Conservation (phyloP, 1,140 invertebrate genomes). For the Neodiprion pinetum region DNA sequence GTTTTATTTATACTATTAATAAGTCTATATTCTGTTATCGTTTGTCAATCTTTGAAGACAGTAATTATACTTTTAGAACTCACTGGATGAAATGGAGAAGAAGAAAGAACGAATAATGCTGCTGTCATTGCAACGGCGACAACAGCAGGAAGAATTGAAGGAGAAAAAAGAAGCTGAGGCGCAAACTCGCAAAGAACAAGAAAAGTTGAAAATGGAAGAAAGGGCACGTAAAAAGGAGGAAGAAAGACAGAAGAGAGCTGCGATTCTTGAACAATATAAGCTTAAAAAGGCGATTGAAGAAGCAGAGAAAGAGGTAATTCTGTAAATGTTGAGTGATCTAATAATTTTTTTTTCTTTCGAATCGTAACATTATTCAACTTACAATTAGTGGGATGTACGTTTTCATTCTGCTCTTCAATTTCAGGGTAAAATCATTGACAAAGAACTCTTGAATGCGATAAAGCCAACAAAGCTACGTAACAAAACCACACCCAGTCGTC, state of each 20-base stretch:
- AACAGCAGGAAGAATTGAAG: conserved; percentile 88
- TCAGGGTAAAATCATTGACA: conserved; percentile 79
- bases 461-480: conserved; percentile 69
- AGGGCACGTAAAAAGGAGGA: conserved; percentile 88
- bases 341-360: conserved; percentile 22
- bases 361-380: neutral
- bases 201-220: conserved; percentile 86
- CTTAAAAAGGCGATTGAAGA: conserved; percentile 94
- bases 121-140: conserved; percentile 83
- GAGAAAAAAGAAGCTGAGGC: conserved; percentile 85
- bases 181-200: conserved; percentile 76
- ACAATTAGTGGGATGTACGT: neutral
- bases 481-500: conserved; percentile 66
- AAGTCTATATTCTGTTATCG: conserved; percentile 11
- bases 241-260: conserved; percentile 83
- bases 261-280: conserved; percentile 93
- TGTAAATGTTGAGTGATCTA: neutral
- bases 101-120: conserved; percentile 90
- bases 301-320: conserved; percentile 82
- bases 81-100: conserved; percentile 86
- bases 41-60: conserved; percentile 18
- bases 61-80: conserved; percentile 64
- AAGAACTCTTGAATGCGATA: conserved; percentile 72
- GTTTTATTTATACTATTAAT: conserved; percentile 11
- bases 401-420: conserved; percentile 27